These are phyloP conservation scores for Virgularia gustaviana DNA, from an alignment of 92 coral and sea anemone species.

Conservation along the genomic window DNA sequence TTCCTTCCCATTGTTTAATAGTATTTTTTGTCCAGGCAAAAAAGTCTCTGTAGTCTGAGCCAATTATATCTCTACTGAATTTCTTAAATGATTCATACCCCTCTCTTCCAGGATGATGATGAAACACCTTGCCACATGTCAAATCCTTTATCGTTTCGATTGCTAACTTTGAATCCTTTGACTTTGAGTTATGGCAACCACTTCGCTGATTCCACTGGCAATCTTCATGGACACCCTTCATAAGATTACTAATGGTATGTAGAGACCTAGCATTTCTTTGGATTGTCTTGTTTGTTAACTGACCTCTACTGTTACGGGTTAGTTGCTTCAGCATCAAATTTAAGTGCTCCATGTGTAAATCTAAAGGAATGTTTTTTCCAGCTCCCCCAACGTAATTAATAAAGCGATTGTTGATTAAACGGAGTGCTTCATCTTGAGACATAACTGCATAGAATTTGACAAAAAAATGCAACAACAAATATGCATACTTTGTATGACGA, in stretches of 20 bases:
- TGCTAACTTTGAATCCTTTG: conserved; percentile 7
- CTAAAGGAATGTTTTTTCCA: conserved; percentile 25
- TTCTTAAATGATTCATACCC: conserved; percentile 16
- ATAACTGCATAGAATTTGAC: conserved; percentile 13
- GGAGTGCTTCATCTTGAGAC: conserved; percentile 40
- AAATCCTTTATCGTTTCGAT: conserved; percentile 11
- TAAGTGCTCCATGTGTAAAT: conserved; percentile 3
- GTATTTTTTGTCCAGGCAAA: conserved; percentile 18
- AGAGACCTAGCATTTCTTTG: conserved; percentile 10
- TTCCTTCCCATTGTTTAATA: conserved; percentile 34
- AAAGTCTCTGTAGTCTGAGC: conserved; percentile 26
- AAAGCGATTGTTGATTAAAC: conserved; percentile 28
- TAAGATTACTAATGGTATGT: not conserved
- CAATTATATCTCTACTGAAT: conserved; percentile 10
- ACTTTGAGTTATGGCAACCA: conserved; percentile 7
- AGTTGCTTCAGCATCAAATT: conserved; percentile 8
- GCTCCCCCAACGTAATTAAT: conserved; percentile 31
- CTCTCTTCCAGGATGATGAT: conserved; percentile 21
- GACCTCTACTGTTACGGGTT: not conserved
- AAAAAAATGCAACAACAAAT: conserved; percentile 16
- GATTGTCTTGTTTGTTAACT: conserved; percentile 4
- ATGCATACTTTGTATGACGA: conserved; percentile 33
- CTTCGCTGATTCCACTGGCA: not conserved
- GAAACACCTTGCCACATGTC: conserved; percentile 12
- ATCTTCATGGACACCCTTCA: conserved; percentile 12